Conservation (phyloP, 2,797 vertebrate genomes). For the Tiaroga cobitis region DNA sequence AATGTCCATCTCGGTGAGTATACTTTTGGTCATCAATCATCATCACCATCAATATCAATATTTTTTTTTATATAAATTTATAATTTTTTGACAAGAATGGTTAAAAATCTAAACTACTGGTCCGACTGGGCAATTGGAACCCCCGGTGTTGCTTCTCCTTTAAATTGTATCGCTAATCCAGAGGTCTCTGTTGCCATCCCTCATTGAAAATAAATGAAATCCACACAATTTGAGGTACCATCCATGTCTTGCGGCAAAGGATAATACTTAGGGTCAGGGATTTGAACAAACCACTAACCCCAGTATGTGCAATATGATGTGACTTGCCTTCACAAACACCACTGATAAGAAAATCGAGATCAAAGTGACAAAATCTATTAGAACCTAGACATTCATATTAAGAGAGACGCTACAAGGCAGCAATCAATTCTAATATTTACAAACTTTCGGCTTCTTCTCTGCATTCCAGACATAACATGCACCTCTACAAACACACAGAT, state of each 20-base stretch:
- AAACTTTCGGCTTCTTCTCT: conserved; percentile 8
- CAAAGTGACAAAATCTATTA: neutral
- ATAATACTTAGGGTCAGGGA: neutral
- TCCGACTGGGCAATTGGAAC: neutral
- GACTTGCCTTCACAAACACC: neutral
- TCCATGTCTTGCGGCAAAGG: neutral
- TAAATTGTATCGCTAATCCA: neutral
- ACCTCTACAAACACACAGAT: neutral
- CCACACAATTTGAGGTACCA: neutral
- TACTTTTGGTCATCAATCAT: neutral
- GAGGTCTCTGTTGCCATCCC: neutral
- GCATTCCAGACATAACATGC: conserved; percentile 36
- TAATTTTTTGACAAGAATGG: too few relatives aligned
- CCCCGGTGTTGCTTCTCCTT: neutral
- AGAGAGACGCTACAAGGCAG: neutral
- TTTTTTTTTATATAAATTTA: too few relatives aligned
- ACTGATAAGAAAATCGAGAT: neutral
- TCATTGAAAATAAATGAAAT: neutral
- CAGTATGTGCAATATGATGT: neutral
- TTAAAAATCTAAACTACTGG: neutral
- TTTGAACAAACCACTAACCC: neutral
- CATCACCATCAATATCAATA: too few relatives aligned
- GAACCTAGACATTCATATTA: neutral
- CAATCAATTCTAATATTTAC: conserved; percentile 19
- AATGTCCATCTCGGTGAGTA: neutral